A percentile compares a stretch with the other conserved stretches of the same genome.
These are phyloP conservation scores for Haemorhous mexicanus DNA, from an alignment of 2,113 vertebrate genomes.

Conservation along the genomic window DNA sequence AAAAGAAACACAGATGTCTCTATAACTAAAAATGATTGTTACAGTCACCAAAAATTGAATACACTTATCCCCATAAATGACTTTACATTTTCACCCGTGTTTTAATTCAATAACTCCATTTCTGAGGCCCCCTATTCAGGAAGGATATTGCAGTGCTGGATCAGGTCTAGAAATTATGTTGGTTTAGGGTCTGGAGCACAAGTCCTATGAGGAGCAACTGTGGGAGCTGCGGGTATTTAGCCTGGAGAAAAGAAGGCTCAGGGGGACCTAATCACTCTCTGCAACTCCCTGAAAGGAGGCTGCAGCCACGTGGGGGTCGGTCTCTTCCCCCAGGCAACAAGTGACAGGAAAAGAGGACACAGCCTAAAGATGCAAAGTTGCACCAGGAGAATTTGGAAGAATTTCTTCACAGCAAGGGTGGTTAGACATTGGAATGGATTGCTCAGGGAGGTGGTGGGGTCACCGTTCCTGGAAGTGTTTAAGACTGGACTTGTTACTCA, in stretches of 20 bases:
- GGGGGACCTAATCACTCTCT: fast-evolving
- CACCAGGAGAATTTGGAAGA: background rate
- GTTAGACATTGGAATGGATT: background rate
- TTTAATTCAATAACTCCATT: background rate
- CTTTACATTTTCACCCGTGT: fast-evolving
- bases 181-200: background rate
- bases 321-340: background rate
- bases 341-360: background rate
- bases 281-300: background rate
- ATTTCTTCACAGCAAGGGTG: background rate
- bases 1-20: background rate
- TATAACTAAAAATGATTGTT: background rate
- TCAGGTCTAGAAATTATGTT: background rate
- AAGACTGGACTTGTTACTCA: background rate
- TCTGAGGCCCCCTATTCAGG: background rate
- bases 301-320: background rate
- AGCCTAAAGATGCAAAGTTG: too few relatives aligned
- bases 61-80: background rate
- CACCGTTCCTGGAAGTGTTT: background rate
- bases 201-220: background rate
- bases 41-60: background rate
- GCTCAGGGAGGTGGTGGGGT: background rate
- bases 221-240: too few relatives aligned
- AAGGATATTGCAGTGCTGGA: background rate
- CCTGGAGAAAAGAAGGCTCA: background rate